These are phyloP conservation scores for Papilio gigon DNA, from an alignment of 2,888 invertebrate genomes.

Conservation along the genomic window DNA sequence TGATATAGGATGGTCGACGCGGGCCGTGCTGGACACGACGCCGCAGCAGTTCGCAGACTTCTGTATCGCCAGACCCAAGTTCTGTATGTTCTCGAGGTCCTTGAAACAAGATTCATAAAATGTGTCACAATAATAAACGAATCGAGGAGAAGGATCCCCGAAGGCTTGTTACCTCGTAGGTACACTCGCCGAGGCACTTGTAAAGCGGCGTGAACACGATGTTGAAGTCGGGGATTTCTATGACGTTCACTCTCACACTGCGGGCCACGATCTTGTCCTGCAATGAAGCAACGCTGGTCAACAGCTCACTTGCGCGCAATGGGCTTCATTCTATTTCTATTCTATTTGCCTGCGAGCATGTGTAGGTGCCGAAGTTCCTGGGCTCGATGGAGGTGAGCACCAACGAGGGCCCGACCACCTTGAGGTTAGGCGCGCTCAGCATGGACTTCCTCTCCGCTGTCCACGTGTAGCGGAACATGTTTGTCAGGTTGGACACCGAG, in stretches of 20 bases:
- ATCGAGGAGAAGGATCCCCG: background rate
- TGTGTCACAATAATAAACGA: background rate
- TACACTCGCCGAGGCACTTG: slow-evolving; percentile 48
- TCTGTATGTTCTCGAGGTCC: slow-evolving; percentile 36
- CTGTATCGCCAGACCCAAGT: slow-evolving; percentile 14
- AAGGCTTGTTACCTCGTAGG: slow-evolving; percentile 53
- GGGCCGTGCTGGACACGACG: background rate
- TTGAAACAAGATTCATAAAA: background rate
- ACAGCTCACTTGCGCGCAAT: too few relatives aligned
- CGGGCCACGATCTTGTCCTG: slow-evolving; percentile 49
- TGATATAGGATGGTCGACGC: slow-evolving; percentile 33
- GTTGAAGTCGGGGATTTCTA: slow-evolving; percentile 52
- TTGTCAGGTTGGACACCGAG: slow-evolving; percentile 22
- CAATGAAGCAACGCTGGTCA: slow-evolving; percentile 30
- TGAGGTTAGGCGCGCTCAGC: slow-evolving; percentile 51
- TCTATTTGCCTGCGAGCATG: slow-evolving; percentile 51
- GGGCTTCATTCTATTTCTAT: background rate
- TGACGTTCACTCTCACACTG: slow-evolving; percentile 49
- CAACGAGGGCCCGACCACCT: slow-evolving; percentile 47
- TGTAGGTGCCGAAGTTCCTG: slow-evolving; percentile 56
- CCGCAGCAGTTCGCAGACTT: slow-evolving; percentile 13
- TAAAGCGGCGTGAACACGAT: slow-evolving; percentile 55
- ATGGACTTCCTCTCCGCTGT: slow-evolving; percentile 49
- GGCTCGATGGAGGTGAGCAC: slow-evolving; percentile 48
- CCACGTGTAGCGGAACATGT: slow-evolving; percentile 48